phyloP scores from a whole-genome alignment of 1,140 invertebrate genomes.

The Calliopsis andreniformis region DNA sequence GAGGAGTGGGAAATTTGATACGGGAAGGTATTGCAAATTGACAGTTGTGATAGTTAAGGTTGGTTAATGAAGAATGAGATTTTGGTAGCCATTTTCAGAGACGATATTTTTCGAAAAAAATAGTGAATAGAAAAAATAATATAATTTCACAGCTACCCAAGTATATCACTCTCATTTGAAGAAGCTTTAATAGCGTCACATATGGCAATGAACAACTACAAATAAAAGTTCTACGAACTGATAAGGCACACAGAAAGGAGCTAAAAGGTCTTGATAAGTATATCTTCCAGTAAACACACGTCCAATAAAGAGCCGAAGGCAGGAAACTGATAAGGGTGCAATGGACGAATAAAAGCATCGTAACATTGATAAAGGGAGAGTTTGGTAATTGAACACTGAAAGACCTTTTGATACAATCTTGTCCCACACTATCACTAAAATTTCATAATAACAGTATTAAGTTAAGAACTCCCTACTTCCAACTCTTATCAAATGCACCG shows the following conservation, averaged over 20 bases:
- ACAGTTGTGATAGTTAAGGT: no score
- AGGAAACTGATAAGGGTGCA: conserved; percentile 5
- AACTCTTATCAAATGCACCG: no score
- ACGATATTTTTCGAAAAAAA: no score
- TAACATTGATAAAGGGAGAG: background rate
- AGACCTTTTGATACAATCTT: background rate
- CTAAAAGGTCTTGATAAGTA: conserved; percentile 1
- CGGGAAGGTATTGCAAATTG: no score
- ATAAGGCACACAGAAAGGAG: background rate
- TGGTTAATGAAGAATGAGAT: no score
- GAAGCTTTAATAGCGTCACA: background rate
- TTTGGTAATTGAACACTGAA: background rate
- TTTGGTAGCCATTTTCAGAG: no score
- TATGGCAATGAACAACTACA: background rate
- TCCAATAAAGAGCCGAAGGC: background rate
- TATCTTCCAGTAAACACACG: conserved; percentile 5
- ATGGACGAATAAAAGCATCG: background rate
- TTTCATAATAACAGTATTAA: no score
- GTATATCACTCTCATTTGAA: no score
- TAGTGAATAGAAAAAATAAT: no score
- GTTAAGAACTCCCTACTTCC: no score
- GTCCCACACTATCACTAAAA: background rate
- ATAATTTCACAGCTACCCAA: no score
- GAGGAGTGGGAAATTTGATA: no score
- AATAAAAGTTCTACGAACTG: background rate